Evolutionary conservation across 2,888 invertebrate genomes (phyloP).

Genomic region (Acleris laterana): DNA sequence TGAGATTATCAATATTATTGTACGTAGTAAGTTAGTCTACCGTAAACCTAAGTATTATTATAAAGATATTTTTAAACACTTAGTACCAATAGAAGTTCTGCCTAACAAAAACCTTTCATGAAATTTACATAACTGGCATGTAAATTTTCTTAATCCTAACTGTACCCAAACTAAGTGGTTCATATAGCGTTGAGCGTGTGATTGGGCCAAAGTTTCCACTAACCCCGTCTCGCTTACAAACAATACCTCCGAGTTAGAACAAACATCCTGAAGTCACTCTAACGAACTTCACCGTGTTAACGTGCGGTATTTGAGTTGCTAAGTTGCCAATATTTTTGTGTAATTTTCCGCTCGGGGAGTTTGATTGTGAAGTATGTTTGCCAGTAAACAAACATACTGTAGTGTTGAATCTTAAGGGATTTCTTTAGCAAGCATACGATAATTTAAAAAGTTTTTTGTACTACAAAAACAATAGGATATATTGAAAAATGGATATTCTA

Average conservation of each 20-base stretch:
- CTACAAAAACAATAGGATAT: too few species aligned
- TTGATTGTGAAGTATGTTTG: neutral
- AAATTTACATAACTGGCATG: neutral
- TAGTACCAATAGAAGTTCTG: neutral
- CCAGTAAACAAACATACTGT: neutral
- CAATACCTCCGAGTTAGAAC: slow-evolving; percentile 27
- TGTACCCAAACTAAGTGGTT: slow-evolving; percentile 14
- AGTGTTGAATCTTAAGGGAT: neutral
- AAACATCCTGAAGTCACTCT: slow-evolving; percentile 36
- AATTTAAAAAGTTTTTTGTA: too few species aligned
- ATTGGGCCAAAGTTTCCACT: slow-evolving; percentile 32
- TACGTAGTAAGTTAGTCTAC: too few species aligned
- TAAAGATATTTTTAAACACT: neutral
- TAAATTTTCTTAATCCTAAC: slow-evolving; percentile 13
- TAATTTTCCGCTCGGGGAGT: neutral
- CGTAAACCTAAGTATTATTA: too few species aligned
- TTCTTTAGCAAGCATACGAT: too few species aligned
- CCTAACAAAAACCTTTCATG: neutral
- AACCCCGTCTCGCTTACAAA: slow-evolving; percentile 30
- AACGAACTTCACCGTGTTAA: slow-evolving; percentile 34
- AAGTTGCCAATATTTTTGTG: slow-evolving; percentile 28
- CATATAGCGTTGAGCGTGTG: slow-evolving; percentile 30
- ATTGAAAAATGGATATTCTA: too few species aligned
- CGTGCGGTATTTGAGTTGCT: slow-evolving; percentile 28
- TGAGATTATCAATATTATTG: too few species aligned